Base-by-base conservation (phyloP, 1,140 invertebrate species). In the Copidosoma floridanum region DNA sequence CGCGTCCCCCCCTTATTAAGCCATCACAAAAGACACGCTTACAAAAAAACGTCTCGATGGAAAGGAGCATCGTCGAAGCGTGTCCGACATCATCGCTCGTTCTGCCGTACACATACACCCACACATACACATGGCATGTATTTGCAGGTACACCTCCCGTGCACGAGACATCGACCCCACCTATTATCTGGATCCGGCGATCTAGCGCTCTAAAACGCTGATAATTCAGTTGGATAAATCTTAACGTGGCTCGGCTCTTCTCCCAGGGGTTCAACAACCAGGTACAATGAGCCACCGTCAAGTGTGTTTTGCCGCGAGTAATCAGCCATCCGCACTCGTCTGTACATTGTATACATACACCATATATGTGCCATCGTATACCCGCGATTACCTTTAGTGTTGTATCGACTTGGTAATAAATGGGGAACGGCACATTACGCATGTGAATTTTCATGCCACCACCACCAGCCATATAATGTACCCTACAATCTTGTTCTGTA, bases 241-340 rank as follows among this genome's bases (percentile, higher is more conserved):
- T 6, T 27, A 6, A 24, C 24, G 7, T 16, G 10, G 18, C 2
- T 24, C 44, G 20, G 44, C 24, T 11, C 44, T 56, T 60, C 65
- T 70, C 65, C 53, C 65, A 63, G 61, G 64, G 56, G 67, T 71
- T 71, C 69, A 71, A 69, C 64, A 71, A 65, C 64, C 70, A 68
- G 52, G 60, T 44, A 67, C 67, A 70, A 68, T 68, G 62, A 65
- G 67, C 61, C 55, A 65, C 65, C 60, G n/a, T n/a, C n/a, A n/a
- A n/a, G n/a, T n/a, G n/a, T n/a, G n/a, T n/a, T 59, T 64, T 65
- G 38, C 50, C 44, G 65, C 67, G 65, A 70, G 65, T 69, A 70
- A 70, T 70, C 65, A 69, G 61, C 63, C 64, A 67, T 62, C 58
- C 66, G 66, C 55, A 35, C 65, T 64, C 67, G 38, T 64, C 35